Evolutionary conservation across 2,113 vertebrate genomes (phyloP).

Genomic region (Phalacrocorax aristotelis): DNA sequence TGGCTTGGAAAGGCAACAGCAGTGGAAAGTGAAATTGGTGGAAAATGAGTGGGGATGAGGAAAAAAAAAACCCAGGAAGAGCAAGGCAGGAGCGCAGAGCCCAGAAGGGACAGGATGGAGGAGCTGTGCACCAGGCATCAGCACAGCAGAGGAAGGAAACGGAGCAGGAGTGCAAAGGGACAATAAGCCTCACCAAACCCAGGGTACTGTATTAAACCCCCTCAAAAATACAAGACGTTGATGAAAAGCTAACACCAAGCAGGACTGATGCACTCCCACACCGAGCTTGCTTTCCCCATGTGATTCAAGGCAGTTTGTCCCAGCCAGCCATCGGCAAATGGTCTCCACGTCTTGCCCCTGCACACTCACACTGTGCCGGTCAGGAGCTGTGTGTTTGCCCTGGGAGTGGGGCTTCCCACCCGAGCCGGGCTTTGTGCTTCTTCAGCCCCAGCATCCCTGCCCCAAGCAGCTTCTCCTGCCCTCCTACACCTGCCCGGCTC

Average conservation of each 20-base stretch:
- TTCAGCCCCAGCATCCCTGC: background rate
- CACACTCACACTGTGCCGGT: accelerated
- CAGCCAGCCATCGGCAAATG: background rate
- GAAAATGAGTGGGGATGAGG: background rate
- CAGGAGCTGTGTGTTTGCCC: background rate
- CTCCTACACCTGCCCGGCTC: background rate
- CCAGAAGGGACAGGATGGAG: background rate
- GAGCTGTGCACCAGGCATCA: background rate
- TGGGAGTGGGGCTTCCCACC: background rate
- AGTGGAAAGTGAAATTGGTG: background rate
- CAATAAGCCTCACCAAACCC: background rate
- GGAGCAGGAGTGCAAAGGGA: background rate
- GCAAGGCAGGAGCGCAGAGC: background rate
- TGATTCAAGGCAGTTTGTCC: background rate
- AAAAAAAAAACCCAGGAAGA: accelerated
- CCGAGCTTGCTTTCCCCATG: accelerated
- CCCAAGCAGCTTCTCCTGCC: background rate
- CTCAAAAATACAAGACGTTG: background rate
- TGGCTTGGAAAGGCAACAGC: background rate
- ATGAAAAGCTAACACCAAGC: background rate
- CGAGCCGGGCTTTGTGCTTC: background rate
- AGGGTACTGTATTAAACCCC: background rate
- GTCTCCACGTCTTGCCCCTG: background rate
- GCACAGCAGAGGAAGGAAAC: background rate
- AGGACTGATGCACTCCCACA: accelerated